Percentiles rank a stretch among this genome's conserved stretches.
Evolutionary conservation across 1,140 invertebrate species (phyloP).

Genomic region (Drosophila biarmipes): DNA sequence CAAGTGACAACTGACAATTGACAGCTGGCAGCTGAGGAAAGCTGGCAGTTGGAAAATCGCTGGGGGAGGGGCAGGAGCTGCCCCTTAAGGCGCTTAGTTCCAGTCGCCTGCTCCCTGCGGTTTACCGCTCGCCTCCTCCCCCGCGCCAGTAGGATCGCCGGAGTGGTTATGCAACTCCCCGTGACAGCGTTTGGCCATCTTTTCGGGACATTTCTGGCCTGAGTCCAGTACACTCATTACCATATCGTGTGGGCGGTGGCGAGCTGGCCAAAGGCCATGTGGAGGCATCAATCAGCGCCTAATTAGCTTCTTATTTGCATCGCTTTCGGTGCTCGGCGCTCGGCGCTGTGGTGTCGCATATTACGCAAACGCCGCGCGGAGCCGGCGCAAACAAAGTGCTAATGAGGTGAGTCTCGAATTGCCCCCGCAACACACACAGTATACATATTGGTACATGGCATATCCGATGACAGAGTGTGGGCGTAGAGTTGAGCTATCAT

Average conservation of each 20-base stretch:
- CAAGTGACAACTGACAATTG: slow-evolving; percentile 70
- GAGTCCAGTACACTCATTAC: slow-evolving; percentile 18
- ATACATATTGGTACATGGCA: neutral
- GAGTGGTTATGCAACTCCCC: slow-evolving; percentile 6
- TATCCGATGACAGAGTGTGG: slow-evolving; percentile 16
- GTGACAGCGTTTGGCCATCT: neutral
- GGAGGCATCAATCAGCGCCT: slow-evolving; percentile 48
- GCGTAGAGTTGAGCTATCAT: slow-evolving; percentile 22
- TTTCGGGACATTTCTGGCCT: neutral
- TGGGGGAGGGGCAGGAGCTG: neutral
- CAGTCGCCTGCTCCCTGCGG: neutral
- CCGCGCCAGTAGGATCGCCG: neutral
- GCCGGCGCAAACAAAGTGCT: slow-evolving; percentile 41
- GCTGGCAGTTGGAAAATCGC: neutral
- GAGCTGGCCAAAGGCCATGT: neutral
- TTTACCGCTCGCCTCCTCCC: neutral
- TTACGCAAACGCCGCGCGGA: slow-evolving; percentile 45
- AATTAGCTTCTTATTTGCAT: slow-evolving; percentile 55
- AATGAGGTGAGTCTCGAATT: slow-evolving; percentile 54
- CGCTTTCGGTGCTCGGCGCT: slow-evolving; percentile 17
- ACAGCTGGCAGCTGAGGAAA: slow-evolving; percentile 41
- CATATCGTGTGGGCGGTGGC: slow-evolving; percentile 16
- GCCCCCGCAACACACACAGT: neutral
- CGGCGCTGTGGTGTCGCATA: slow-evolving; percentile 22
- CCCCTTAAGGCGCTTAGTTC: slow-evolving; percentile 51